Conservation (phyloP, 2,797 vertebrate genomes). For the Gadopsis bispinosus region DNA sequence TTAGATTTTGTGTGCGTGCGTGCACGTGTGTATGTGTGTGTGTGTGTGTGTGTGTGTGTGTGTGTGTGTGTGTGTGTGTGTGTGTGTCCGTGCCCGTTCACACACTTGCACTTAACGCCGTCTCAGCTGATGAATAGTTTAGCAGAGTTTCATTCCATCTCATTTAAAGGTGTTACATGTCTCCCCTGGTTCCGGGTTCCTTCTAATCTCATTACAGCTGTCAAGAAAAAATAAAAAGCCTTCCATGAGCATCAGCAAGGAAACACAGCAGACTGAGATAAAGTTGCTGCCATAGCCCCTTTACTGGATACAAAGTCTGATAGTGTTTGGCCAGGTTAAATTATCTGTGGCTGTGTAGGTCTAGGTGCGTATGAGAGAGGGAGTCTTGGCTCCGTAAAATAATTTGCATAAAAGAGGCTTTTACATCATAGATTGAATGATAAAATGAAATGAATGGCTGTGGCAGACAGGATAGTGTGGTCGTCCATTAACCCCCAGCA, state of each 20-base stretch:
- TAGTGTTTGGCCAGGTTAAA: constrained; percentile 43
- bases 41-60: constrained; percentile 9
- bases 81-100: constrained; percentile 12
- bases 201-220: constrained; percentile 63
- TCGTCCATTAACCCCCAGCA: no score
- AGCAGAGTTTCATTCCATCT: constrained; percentile 66
- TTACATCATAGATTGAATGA: constrained; percentile 18
- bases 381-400: background rate
- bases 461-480: no score
- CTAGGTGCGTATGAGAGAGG: background rate
- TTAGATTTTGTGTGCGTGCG: constrained; percentile 14
- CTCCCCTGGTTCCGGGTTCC: constrained; percentile 54
- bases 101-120: constrained; percentile 43
- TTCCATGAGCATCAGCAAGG: constrained; percentile 13
- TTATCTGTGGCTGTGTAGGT: constrained; percentile 26
- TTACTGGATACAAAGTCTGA: constrained; percentile 38
- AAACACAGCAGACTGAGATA: constrained; percentile 41
- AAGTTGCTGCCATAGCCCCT: constrained; percentile 16
- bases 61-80: no score
- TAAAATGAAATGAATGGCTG: background rate
- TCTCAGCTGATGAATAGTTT: constrained; percentile 67
- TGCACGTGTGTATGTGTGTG: background rate
- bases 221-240: constrained; percentile 38
- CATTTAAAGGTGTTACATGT: constrained; percentile 64
- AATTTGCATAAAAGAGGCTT: constrained; percentile 18